A percentile compares a stretch with the other conserved stretches of the same genome.
Evolutionary conservation across 1,140 invertebrate genomes (phyloP).

Genomic region (Mamestra configurata): DNA sequence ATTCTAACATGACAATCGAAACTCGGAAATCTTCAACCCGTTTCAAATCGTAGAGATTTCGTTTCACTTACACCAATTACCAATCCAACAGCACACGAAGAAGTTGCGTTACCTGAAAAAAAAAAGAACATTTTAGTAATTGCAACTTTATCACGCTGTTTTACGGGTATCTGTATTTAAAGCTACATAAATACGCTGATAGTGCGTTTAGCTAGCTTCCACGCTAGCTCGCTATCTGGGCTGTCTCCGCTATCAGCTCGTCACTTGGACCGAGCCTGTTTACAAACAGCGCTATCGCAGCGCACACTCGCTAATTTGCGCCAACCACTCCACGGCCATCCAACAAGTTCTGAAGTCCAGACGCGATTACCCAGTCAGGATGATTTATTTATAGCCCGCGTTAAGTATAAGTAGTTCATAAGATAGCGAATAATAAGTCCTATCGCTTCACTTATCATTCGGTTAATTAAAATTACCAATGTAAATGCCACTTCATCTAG

Average conservation of each 20-base stretch:
- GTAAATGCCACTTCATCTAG: slow-evolving; percentile 47
- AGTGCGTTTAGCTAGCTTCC: slow-evolving; percentile 31
- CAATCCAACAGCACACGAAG: neutral
- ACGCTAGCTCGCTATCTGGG: neutral
- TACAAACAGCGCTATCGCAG: slow-evolving; percentile 80
- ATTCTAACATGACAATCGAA: neutral
- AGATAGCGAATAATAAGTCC: slow-evolving; percentile 36
- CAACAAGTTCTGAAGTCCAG: slow-evolving; percentile 77
- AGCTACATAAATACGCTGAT: slow-evolving; percentile 27
- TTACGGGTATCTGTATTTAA: slow-evolving; percentile 27
- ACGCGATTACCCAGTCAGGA: slow-evolving; percentile 78
- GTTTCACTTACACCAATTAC: neutral
- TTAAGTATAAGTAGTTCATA: slow-evolving; percentile 49
- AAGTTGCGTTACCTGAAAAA: slow-evolving; percentile 11
- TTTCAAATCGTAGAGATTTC: neutral
- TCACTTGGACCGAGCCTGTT: slow-evolving; percentile 64
- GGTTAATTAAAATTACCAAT: slow-evolving; percentile 51
- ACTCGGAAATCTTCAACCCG: neutral
- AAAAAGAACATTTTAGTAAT: slow-evolving; percentile 15
- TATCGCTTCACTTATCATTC: slow-evolving; percentile 46
- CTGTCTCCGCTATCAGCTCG: slow-evolving; percentile 30
- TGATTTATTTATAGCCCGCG: slow-evolving; percentile 78
- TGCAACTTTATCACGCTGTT: slow-evolving; percentile 18
- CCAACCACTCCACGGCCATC: slow-evolving; percentile 75
- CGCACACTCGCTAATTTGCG: slow-evolving; percentile 85